Evolutionary conservation across 2,797 vertebrate species (phyloP).

Genomic region (Xyrichtys novacula): DNA sequence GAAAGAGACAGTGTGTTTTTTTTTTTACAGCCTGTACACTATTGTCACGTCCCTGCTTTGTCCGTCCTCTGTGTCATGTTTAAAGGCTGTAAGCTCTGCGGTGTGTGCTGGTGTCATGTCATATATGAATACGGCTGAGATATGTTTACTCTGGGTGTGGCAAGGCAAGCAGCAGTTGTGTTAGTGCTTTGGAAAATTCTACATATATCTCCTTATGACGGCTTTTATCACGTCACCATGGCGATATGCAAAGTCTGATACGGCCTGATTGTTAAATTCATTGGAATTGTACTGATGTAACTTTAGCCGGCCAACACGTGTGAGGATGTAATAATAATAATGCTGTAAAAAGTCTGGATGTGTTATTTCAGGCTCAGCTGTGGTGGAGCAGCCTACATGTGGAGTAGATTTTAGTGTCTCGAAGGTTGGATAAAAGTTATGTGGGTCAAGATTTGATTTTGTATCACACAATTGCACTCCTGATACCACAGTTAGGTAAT

Average conservation of each 20-base stretch:
- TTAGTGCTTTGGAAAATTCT: slow-evolving; percentile 64
- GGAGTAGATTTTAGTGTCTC: neutral
- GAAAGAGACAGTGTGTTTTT: slow-evolving; percentile 11
- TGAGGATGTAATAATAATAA: neutral
- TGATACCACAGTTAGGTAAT: slow-evolving; percentile 59
- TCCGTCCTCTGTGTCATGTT: slow-evolving; percentile 40
- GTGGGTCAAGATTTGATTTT: slow-evolving; percentile 53
- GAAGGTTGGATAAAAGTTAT: slow-evolving; percentile 35
- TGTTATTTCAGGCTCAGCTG: neutral
- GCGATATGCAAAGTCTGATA: slow-evolving; percentile 59
- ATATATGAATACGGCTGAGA: slow-evolving; percentile 65
- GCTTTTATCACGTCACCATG: slow-evolving; percentile 57
- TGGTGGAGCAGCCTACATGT: neutral
- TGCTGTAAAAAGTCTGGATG: neutral
- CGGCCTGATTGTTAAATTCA: slow-evolving; percentile 26
- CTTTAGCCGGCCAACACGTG: slow-evolving; percentile 7
- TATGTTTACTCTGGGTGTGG: slow-evolving; percentile 80
- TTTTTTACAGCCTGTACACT: slow-evolving; percentile 42
- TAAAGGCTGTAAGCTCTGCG: slow-evolving; percentile 40
- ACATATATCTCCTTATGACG: slow-evolving; percentile 46
- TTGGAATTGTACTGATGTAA: slow-evolving; percentile 10
- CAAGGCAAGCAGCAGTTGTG: slow-evolving; percentile 57
- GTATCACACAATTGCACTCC: slow-evolving; percentile 40
- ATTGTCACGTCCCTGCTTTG: slow-evolving; percentile 21
- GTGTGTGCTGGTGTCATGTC: slow-evolving; percentile 65